Percentiles rank a stretch among this genome's conserved stretches.
These are phyloP conservation scores for Erebia ligea DNA, from an alignment of 2,888 invertebrate genomes.

Conservation along the genomic window DNA sequence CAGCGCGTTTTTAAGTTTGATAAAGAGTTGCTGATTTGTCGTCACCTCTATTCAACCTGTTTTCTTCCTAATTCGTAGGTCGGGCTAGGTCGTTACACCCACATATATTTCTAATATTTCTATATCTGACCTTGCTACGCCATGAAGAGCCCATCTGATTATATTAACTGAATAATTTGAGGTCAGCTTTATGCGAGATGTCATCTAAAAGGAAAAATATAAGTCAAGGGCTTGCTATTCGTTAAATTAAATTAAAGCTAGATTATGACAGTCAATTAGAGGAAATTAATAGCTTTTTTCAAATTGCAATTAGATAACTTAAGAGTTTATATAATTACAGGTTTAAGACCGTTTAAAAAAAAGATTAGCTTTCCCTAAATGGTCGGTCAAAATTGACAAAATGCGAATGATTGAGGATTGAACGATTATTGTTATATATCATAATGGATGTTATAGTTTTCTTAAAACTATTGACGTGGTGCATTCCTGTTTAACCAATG, in stretches of 20 bases:
- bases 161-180: slow-evolving; percentile 37
- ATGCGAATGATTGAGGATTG: background rate
- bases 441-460: background rate
- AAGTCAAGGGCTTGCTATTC: slow-evolving; percentile 15
- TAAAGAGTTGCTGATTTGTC: too few species aligned
- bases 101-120: slow-evolving; percentile 24
- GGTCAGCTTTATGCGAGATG: slow-evolving; percentile 36
- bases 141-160: slow-evolving; percentile 22
- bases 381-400: background rate
- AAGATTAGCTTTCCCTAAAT: too few species aligned
- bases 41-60: background rate
- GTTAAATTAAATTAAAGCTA: background rate
- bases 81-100: slow-evolving; percentile 29
- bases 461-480: slow-evolving; percentile 6
- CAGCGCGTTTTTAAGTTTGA: too few species aligned
- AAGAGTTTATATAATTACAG: too few species aligned
- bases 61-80: slow-evolving; percentile 23
- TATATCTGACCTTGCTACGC: slow-evolving; percentile 16
- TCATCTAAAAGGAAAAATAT: slow-evolving; percentile 21
- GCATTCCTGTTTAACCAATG: slow-evolving; percentile 5
- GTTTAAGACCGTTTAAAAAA: too few species aligned
- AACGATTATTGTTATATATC: background rate
- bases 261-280: background rate
- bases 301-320: too few species aligned
- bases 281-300: background rate